phyloP scores from a whole-genome alignment of 2,888 invertebrate species.

The Mesoligia furuncula region DNA sequence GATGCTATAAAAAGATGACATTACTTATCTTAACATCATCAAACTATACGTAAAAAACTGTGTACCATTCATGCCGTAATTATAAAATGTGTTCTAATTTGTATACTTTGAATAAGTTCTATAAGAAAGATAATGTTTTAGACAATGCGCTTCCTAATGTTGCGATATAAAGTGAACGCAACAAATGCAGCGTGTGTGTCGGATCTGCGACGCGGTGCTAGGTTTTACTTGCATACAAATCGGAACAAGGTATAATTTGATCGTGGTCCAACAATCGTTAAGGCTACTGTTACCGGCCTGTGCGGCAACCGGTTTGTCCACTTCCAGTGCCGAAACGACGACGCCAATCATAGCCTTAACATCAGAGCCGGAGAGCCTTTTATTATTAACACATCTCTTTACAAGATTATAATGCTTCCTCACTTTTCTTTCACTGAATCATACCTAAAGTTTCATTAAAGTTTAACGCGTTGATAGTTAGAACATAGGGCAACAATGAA shows the following conservation, averaged over 20 bases:
- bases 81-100: slow-evolving; percentile 30
- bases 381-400: slow-evolving; percentile 58
- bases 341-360: slow-evolving; percentile 81
- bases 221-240: slow-evolving; percentile 69
- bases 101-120: slow-evolving; percentile 7
- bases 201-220: slow-evolving; percentile 45
- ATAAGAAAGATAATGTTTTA: slow-evolving; percentile 16
- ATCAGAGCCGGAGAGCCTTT: slow-evolving; percentile 70
- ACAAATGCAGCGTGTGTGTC: slow-evolving; percentile 52
- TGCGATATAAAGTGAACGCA: slow-evolving; percentile 51
- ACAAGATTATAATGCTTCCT: slow-evolving; percentile 49
- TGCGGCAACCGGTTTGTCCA: slow-evolving; percentile 82
- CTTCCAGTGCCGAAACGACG: slow-evolving; percentile 81
- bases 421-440: slow-evolving; percentile 21
- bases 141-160: slow-evolving; percentile 42
- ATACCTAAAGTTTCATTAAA: slow-evolving; percentile 10
- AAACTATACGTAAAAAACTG: slow-evolving; percentile 51
- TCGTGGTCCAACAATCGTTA: slow-evolving; percentile 84
- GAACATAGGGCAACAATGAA: slow-evolving; percentile 1
- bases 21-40: slow-evolving; percentile 43
- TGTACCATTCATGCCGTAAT: slow-evolving; percentile 13
- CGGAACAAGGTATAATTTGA: slow-evolving; percentile 82
- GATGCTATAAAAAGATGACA: slow-evolving; percentile 43
- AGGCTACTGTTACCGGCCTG: slow-evolving; percentile 85
- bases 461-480: slow-evolving; percentile 2